Base-by-base conservation (phyloP, 2,113 vertebrate genomes). In the Progne subis region DNA sequence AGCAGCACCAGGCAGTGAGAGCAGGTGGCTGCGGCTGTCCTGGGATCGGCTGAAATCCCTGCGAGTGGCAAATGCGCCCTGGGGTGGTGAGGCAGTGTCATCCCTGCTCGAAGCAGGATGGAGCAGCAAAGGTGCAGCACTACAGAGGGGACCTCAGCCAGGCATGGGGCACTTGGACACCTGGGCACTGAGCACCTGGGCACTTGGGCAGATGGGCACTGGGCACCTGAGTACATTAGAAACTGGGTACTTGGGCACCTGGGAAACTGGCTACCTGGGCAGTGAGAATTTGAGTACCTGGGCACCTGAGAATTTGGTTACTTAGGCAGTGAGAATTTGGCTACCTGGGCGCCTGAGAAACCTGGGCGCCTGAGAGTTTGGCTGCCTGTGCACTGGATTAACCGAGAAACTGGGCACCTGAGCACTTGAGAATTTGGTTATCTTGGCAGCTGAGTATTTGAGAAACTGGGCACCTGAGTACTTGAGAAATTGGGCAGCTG, bases 71-170 rank as follows among this genome's bases (percentile, higher is more conserved):
- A 20, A 86, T 12, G 41, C 46, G 68, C 69, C 70, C 67, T 17
- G 59, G 4, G n/a, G 4, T 17, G 71, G 34, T 0, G 32, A 80
- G 75, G 24, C 25, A 29, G 63, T 3, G 0, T 4, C 2, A 28
- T 28, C 44, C 34, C 37, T 25, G 29, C 0, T 23, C 28, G 25
- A 57, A 53, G 67, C 31, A 67, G 55, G 55, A 43, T 3, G 4
- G 12, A 57, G 70, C 67, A 75, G 85, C 70, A 44, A 14, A 59
- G 67, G 43, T 31, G 59, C 70, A 39, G 67, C 2, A 2, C 69
- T 78, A 60, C 70, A 47, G 41, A 43, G 41, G 16, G 9, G 8
- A 15, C 11, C 70, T 57, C 47, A 31, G 60, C 28, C 4, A 12
- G 76, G 21, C 21, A 5, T 0, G 2, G 28, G 18, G 31, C 24